phyloP scores from a whole-genome alignment of 2,888 invertebrate genomes.

The Pilophorus perplexus region DNA sequence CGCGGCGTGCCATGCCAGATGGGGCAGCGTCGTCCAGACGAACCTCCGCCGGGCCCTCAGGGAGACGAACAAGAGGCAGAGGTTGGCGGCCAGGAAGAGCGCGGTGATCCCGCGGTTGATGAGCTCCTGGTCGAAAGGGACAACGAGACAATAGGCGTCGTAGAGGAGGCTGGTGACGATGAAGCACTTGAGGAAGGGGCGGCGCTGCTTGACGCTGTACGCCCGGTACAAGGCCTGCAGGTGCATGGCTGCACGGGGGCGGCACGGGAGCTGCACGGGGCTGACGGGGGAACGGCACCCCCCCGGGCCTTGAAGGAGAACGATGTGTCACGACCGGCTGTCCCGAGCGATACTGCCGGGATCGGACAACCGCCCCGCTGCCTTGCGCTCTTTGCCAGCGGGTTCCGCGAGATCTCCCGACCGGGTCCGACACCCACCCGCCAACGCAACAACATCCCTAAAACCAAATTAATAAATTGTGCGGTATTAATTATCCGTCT shows the following conservation, averaged over 20 bases:
- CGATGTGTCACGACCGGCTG: constrained; percentile 30
- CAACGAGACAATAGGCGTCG: constrained; percentile 61
- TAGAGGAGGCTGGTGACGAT: constrained; percentile 65
- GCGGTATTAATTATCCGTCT: neutral
- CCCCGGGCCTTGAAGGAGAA: neutral
- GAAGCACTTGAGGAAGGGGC: constrained; percentile 68
- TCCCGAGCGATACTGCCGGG: constrained; percentile 34
- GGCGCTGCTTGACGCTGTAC: constrained; percentile 69
- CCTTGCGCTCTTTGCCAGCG: constrained; percentile 30
- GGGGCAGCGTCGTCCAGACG: constrained; percentile 55
- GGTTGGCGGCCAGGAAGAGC: constrained; percentile 53
- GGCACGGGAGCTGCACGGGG: neutral
- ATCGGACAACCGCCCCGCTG: neutral
- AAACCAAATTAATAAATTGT: no score
- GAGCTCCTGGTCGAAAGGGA: constrained; percentile 52
- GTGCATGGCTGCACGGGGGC: constrained; percentile 52
- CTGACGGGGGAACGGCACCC: neutral
- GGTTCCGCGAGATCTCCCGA: constrained; percentile 30
- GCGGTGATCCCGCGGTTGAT: constrained; percentile 51
- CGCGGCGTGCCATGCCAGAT: constrained; percentile 64
- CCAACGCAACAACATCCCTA: no score
- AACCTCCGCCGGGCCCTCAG: constrained; percentile 45
- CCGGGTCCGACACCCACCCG: constrained; percentile 5
- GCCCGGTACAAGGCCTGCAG: constrained; percentile 69
- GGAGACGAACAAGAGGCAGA: constrained; percentile 53